Base-by-base conservation (phyloP, 2,797 vertebrate species). In the Liasis olivaceus region DNA sequence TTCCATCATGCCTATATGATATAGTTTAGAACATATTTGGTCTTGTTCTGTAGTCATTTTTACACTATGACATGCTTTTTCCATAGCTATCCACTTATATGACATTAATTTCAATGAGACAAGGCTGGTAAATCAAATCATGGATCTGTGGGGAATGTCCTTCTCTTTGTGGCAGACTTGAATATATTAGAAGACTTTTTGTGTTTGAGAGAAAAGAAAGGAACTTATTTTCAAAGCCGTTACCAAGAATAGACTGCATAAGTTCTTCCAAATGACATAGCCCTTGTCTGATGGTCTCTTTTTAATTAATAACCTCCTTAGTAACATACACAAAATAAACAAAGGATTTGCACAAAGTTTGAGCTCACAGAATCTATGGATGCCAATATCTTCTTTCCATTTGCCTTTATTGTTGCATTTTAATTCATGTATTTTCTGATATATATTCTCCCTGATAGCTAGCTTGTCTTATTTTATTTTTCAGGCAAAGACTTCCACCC, bases 401-500 rank as follows among this genome's bases (percentile, higher is more conserved):
- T 42, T 31, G 62, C 87, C 85, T 93, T 92, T 9, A 87, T 24
- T 86, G 8, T 36, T 93, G 58, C 84, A 36, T 62, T 51, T 62
- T 58, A 87, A 69, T 87, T 26, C 51, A 60, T 8, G 31, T 54
- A 54, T 54, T 54, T 54, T 54, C 51, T 54, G 51, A 13, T 64
- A 22, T 62, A 31, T 42, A 86, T 51, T 90, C 63, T 77, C 17
- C 1, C 7, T 90, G 59, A 88, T 89, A 69, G 15, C 26, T 72
- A 47, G 12, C 87, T 56, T 63, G 69, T 93, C 59, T 93, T 94
- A 62, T 87, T 94, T 94, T 96, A 36, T 95, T 89, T 98, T 97
- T 87, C 95, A 99, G 99, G 99, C 99, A 99, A 96, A 98, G 99
- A 94, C 97, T 99, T 90, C 99, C 99, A 2, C 97, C 99, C 90